Evolutionary conservation across 2,797 vertebrate species (phyloP).

Genomic region (Chiloscyllium punctatum): DNA sequence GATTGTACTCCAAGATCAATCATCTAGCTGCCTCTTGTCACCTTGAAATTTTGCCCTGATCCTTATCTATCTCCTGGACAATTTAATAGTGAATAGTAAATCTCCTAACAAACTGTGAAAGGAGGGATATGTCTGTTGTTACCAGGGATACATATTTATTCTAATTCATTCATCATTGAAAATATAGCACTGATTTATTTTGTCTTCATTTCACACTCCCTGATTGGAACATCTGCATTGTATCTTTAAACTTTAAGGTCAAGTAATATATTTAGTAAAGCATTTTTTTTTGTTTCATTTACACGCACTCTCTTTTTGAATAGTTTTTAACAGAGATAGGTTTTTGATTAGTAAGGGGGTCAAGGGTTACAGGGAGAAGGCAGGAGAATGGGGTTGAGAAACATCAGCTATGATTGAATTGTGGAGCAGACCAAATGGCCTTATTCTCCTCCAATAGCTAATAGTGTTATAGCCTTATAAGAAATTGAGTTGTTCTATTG

Average conservation of each 20-base stretch:
- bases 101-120: background rate
- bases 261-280: background rate
- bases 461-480: too few species aligned
- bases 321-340: too few species aligned
- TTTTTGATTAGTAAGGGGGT: too few species aligned
- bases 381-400: too few species aligned
- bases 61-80: conserved; percentile 23
- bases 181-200: background rate
- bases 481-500: background rate
- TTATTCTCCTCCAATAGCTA: too few species aligned
- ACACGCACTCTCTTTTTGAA: too few species aligned
- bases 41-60: conserved; percentile 21
- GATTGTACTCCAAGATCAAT: background rate
- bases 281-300: background rate
- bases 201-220: background rate
- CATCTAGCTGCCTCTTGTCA: background rate
- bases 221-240: background rate
- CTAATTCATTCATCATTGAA: background rate
- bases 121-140: background rate
- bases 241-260: background rate
- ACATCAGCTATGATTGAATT: too few species aligned
- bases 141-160: background rate
- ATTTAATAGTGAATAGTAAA: conserved; percentile 23
- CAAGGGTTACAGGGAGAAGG: too few species aligned
- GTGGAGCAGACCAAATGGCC: too few species aligned